These are phyloP conservation scores for Ameiurus melas DNA, from an alignment of 2,113 vertebrate species.

Conservation along the genomic window DNA sequence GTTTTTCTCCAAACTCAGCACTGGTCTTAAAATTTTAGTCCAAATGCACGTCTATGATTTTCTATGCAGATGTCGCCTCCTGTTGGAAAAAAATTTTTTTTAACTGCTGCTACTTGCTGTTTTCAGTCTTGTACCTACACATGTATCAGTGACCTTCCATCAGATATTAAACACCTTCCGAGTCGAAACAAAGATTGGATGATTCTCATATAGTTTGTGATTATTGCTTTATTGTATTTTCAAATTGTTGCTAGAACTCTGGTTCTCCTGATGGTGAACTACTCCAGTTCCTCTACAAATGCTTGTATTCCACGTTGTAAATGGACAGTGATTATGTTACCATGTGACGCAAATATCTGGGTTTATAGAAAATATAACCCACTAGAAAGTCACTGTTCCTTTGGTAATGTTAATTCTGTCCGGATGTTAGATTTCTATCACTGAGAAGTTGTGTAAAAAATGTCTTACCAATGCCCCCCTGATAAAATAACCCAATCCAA, in stretches of 20 bases:
- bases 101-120: neutral
- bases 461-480: neutral
- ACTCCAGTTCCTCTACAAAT: neutral
- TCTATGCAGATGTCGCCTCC: neutral
- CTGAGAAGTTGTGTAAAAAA: neutral
- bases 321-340: neutral
- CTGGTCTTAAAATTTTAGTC: neutral
- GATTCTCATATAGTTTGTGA: neutral
- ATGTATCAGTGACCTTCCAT: neutral
- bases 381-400: neutral
- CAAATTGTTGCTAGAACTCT: neutral
- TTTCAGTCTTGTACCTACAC: neutral
- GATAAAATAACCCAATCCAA: neutral
- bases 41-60: neutral
- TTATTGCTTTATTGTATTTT: neutral
- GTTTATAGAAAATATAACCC: neutral
- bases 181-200: neutral
- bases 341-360: neutral
- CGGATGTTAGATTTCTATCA: neutral
- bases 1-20: neutral
- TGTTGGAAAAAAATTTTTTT: neutral
- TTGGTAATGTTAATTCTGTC: neutral
- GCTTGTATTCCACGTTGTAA: neutral
- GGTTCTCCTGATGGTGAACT: neutral
- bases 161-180: neutral